Conservation (phyloP, 2,797 vertebrate genomes). For the Pelochelys cantorii region DNA sequence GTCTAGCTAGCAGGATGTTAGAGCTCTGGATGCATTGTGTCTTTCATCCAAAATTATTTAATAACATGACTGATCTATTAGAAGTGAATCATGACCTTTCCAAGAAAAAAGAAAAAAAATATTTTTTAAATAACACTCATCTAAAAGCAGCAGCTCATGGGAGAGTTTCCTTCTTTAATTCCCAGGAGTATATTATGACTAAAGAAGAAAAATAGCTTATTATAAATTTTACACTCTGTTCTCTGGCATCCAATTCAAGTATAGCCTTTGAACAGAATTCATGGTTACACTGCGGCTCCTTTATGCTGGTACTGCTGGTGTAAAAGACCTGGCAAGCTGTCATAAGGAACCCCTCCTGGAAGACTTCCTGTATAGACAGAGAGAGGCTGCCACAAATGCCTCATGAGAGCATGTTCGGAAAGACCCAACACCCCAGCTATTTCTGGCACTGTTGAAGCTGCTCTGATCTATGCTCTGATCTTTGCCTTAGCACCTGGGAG, state of each 20-base stretch:
- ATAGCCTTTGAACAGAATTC: not conserved
- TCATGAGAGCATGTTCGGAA: not conserved
- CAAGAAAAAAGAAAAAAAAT: conserved; percentile 26
- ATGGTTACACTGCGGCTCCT: not conserved
- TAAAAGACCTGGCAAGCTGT: not conserved
- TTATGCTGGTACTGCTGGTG: conserved; percentile 7
- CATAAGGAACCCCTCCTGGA: not conserved
- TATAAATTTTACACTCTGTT: not conserved
- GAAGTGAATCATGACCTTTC: conserved; percentile 56
- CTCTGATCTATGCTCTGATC: not conserved
- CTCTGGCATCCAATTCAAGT: not conserved
- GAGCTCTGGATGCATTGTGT: conserved; percentile 31
- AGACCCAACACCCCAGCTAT: not conserved
- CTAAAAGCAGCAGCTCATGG: conserved; percentile 29
- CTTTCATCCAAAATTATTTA: conserved; percentile 50
- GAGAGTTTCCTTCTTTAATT: not conserved
- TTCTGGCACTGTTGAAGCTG: not conserved
- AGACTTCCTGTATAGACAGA: not conserved
- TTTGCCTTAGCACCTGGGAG: not conserved
- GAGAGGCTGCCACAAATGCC: not conserved
- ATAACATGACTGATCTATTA: conserved; percentile 13
- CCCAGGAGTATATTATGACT: conserved; percentile 33
- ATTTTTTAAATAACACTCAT: not conserved
- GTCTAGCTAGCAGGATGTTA: conserved; percentile 40
- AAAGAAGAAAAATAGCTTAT: not conserved